Evolutionary conservation across 1,140 invertebrate species (phyloP).

Genomic region (Micrasema longulum): DNA sequence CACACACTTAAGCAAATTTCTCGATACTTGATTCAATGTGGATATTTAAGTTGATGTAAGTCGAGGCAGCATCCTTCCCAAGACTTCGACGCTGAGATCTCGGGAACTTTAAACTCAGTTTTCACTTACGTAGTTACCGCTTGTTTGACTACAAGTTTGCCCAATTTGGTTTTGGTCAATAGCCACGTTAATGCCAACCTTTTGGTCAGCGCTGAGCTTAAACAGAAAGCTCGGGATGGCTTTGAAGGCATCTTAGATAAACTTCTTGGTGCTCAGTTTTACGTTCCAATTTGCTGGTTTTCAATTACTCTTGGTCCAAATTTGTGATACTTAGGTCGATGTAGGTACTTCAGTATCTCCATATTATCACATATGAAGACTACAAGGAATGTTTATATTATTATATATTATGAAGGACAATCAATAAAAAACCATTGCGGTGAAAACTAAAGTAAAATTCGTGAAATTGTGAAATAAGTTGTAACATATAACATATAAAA

Average conservation of each 20-base stretch:
- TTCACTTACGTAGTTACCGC: conserved; percentile 54
- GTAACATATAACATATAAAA: no score
- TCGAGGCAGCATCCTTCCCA: neutral
- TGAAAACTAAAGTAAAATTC: no score
- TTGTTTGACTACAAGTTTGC: conserved; percentile 54
- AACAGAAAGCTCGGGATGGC: conserved; percentile 19
- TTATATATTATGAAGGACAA: no score
- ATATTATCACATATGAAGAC: no score
- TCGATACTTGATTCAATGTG: conserved; percentile 32
- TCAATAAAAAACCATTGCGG: no score
- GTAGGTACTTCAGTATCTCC: no score
- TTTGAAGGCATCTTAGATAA: conserved; percentile 26
- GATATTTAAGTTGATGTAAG: conserved; percentile 15
- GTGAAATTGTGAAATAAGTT: no score
- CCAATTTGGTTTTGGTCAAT: conserved; percentile 54
- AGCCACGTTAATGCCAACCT: conserved; percentile 53
- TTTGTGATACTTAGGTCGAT: no score
- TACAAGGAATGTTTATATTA: no score
- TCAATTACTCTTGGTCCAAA: conserved; percentile 6
- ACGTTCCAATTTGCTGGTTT: conserved; percentile 15
- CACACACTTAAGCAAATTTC: conserved; percentile 2
- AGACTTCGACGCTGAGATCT: conserved; percentile 36
- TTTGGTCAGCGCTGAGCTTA: conserved; percentile 46
- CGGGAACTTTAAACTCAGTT: conserved; percentile 50
- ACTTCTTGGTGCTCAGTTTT: conserved; percentile 26